Evolutionary conservation across 2,888 invertebrate species (phyloP), one percentile per base, ranked within the genome.

Genomic region (Prionchulus punctatus): DNA sequence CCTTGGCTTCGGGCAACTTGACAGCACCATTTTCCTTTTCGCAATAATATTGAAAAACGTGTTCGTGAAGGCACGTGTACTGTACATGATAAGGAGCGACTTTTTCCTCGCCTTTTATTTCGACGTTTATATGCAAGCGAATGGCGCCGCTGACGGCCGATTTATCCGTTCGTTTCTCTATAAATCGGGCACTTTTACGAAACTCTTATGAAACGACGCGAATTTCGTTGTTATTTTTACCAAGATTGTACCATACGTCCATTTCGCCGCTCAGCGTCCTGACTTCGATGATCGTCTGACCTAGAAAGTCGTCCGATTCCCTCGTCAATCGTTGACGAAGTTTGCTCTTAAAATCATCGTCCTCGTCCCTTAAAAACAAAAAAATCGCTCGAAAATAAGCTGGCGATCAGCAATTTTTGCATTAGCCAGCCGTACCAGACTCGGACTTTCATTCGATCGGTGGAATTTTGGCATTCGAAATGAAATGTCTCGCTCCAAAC

Each of bases 401-500:
- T 18, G 36, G 18, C 23, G 23, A 15, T 54, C 18, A 52, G 51
- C 18, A 54, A 23, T 18, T 45, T n/a, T 50, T 28, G 18, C 59
- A 48, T 48, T 31, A 15, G 23, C n/a, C 43, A 26, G 64, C 73
- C n/a, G 70, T 67, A 75, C 76, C 94, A 96, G 45, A 96, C 94
- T 66, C 96, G 80, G 43, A 96, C 96, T 80, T 99, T 99, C 71
- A 99, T 99, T 59, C 98, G 83, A 76, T 99, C 98, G 53, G 96
- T 96, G 36, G 96, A 96, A 77, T 99, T 99, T 79, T 99, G 98
- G 72, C 98, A 99, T 76, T 99, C 98, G 75, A 99, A 98, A 77
- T 91, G 92, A 78, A 99, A 99, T 76, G 96, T 96, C 76, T 99
- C 98, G 76, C 94, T 90, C 98, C 98, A 98, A 60, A 92, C 88